Conservation (phyloP, 1,140 invertebrate species). For the Kradibia gibbosae region DNA sequence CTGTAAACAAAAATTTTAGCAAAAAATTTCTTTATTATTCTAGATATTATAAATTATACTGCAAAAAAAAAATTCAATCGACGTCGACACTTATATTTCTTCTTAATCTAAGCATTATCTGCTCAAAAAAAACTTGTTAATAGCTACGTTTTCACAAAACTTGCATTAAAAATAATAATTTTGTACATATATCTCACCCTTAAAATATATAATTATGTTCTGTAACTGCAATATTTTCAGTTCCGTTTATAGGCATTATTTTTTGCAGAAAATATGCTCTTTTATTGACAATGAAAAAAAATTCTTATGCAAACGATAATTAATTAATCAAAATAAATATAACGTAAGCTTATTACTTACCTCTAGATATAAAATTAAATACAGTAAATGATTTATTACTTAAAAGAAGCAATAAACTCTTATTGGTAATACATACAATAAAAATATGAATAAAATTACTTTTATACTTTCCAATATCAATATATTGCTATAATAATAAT, state of each 20-base stretch:
- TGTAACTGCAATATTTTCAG: no score
- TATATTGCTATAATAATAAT: no score
- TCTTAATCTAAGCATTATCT: not conserved
- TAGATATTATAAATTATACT: no score
- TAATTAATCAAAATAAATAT: not conserved
- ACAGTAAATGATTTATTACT: not conserved
- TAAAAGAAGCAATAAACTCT: not conserved
- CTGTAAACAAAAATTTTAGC: no score
- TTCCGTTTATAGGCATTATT: no score
- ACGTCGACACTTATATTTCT: not conserved
- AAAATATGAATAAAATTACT: no score
- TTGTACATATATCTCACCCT: no score
- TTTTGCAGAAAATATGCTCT: not conserved
- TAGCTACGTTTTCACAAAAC: not conserved
- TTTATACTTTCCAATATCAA: no score
- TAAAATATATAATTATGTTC: no score
- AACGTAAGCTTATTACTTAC: not conserved
- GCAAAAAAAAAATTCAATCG: not conserved
- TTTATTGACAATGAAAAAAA: not conserved
- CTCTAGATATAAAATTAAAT: not conserved
- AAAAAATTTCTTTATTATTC: no score
- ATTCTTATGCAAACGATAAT: not conserved
- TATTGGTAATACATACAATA: not conserved
- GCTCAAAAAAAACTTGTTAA: not conserved
- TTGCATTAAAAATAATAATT: not conserved